Evolutionary conservation across 1,140 invertebrate species (phyloP).

Genomic region (Eriocheir sinensis): DNA sequence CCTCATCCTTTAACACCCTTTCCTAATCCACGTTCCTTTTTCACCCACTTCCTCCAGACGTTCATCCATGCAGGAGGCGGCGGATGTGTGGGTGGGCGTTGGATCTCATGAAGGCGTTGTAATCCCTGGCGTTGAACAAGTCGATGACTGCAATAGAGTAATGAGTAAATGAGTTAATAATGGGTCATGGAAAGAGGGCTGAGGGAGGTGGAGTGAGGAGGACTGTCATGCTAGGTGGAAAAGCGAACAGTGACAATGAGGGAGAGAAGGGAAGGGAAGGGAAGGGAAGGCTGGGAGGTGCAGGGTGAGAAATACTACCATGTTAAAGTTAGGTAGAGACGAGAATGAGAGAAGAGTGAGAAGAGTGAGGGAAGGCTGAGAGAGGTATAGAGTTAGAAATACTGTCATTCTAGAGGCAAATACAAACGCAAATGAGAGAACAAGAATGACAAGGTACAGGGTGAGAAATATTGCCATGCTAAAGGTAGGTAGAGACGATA

Average conservation of each 20-base stretch:
- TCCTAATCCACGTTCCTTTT: too few species aligned
- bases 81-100: slow-evolving; percentile 76
- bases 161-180: neutral
- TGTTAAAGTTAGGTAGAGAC: neutral
- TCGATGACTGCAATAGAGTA: slow-evolving; percentile 75
- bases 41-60: neutral
- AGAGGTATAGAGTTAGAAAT: too few species aligned
- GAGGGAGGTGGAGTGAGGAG: neutral
- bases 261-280: neutral
- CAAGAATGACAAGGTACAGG: too few species aligned
- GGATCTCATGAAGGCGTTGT: slow-evolving; percentile 75
- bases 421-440: too few species aligned
- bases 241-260: too few species aligned
- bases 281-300: too few species aligned
- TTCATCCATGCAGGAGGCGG: slow-evolving; percentile 65
- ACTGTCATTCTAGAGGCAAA: too few species aligned
- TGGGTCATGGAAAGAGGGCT: neutral
- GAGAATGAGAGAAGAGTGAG: neutral
- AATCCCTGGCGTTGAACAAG: slow-evolving; percentile 73
- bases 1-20: too few species aligned
- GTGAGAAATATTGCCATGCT: too few species aligned
- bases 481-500: too few species aligned
- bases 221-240: too few species aligned
- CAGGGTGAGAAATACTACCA: too few species aligned
- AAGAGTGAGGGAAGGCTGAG: neutral